Evolutionary conservation across 2,113 vertebrate genomes (phyloP).

Genomic region (Dicentrarchus labrax): DNA sequence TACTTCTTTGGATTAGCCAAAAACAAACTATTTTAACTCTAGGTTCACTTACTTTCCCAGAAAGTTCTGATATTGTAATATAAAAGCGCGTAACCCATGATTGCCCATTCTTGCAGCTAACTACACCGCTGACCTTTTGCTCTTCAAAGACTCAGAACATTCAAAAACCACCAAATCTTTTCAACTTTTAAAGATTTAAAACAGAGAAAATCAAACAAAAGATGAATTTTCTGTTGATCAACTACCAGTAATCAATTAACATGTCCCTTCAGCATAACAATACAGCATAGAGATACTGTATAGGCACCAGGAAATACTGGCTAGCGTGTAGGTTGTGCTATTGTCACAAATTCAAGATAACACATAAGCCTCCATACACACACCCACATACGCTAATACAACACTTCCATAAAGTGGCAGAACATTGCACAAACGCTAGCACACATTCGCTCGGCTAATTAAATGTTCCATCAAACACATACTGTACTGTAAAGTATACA

Average conservation of each 20-base stretch:
- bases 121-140: not conserved
- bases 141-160: not conserved
- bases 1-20: too few species aligned
- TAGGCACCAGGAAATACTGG: conserved; percentile 59
- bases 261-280: not conserved
- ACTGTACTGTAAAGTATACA: conserved; percentile 32
- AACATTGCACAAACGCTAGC: conserved; percentile 71
- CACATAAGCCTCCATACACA: conserved; percentile 77
- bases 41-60: not conserved
- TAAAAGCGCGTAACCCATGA: not conserved
- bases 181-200: not conserved
- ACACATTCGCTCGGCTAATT: conserved; percentile 57
- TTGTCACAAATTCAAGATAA: conserved; percentile 79
- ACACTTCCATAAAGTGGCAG: conserved; percentile 76
- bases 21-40: not conserved
- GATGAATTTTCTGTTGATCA: not conserved
- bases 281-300: conserved; percentile 29
- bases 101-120: not conserved
- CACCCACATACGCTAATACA: conserved; percentile 81
- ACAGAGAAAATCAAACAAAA: not conserved
- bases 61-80: not conserved
- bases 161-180: not conserved
- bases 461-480: conserved; percentile 63
- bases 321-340: conserved; percentile 71
- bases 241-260: conserved; percentile 43